Percentiles rank a stretch among this genome's conserved stretches.
Conservation (phyloP, 1,140 invertebrate species). For the Brachionus paranguensis region DNA sequence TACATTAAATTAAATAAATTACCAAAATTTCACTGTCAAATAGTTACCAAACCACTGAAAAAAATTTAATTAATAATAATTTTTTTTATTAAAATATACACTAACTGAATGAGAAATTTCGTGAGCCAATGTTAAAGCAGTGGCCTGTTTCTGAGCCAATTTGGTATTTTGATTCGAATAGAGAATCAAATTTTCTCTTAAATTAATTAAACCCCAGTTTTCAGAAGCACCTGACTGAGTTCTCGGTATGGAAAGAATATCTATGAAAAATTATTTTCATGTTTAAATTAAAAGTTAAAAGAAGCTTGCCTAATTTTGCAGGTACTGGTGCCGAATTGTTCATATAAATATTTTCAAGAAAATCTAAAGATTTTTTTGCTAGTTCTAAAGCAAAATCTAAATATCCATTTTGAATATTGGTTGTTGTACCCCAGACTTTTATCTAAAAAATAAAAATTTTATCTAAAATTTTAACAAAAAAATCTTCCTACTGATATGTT, state of each 20-base stretch:
- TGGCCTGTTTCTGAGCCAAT: neutral
- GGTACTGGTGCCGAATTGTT: neutral
- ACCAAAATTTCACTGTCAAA: slow-evolving; percentile 25
- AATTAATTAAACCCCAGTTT: slow-evolving; percentile 64
- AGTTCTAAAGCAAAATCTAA: slow-evolving; percentile 30
- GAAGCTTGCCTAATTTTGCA: neutral
- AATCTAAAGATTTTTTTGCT: slow-evolving; percentile 33
- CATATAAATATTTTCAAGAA: slow-evolving; percentile 13
- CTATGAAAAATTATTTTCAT: slow-evolving; percentile 56
- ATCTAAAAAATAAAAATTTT: neutral
- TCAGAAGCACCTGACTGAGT: slow-evolving; percentile 67
- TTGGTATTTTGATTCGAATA: neutral
- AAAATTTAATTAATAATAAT: neutral
- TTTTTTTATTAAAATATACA: neutral
- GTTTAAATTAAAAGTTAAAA: neutral
- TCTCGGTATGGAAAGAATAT: slow-evolving; percentile 60
- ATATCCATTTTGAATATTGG: neutral
- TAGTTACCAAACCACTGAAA: slow-evolving; percentile 41
- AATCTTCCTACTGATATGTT: neutral
- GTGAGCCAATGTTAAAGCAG: neutral
- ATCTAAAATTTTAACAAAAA: neutral
- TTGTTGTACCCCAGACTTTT: neutral
- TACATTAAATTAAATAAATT: neutral
- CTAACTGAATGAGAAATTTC: slow-evolving; percentile 30
- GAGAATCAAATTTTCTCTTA: slow-evolving; percentile 43